Evolutionary conservation across 2,888 invertebrate species (phyloP).

Genomic region (Ophion slaviceki): DNA sequence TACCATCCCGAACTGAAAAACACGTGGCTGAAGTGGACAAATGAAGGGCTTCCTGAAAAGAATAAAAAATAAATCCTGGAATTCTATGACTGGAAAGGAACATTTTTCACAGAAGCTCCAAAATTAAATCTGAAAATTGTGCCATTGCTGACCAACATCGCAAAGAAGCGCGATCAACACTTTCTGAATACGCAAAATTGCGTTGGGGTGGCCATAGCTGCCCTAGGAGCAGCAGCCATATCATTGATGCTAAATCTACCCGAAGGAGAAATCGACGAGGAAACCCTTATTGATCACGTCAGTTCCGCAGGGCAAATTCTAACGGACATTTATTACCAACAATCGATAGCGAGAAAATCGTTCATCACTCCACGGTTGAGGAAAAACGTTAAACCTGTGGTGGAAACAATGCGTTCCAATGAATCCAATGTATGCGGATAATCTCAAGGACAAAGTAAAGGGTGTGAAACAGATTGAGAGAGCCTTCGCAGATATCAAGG

Average conservation of each 20-base stretch:
- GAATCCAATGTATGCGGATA: background rate
- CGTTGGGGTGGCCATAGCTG: constrained; percentile 39
- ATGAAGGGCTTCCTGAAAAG: constrained; percentile 48
- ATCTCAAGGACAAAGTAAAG: constrained; percentile 6
- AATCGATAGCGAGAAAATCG: no score
- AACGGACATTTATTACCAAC: no score
- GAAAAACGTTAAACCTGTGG: background rate
- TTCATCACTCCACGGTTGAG: background rate
- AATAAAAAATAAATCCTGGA: constrained; percentile 55
- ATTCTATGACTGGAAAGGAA: constrained; percentile 3
- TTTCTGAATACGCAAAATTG: constrained; percentile 22
- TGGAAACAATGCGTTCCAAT: background rate
- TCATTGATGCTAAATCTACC: constrained; percentile 47
- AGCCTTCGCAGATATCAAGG: no score
- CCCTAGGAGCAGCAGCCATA: constrained; percentile 43
- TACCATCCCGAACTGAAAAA: no score
- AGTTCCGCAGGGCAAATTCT: constrained; percentile 16
- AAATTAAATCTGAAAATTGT: constrained; percentile 46
- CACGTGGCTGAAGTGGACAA: no score
- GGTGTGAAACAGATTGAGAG: no score
- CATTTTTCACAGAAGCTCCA: constrained; percentile 49
- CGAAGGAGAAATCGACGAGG: constrained; percentile 37
- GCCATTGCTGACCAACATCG: constrained; percentile 41
- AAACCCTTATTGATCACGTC: constrained; percentile 24
- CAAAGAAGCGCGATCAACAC: constrained; percentile 30